Conservation (phyloP, 2,888 invertebrate genomes). For the Clostera curtula region DNA sequence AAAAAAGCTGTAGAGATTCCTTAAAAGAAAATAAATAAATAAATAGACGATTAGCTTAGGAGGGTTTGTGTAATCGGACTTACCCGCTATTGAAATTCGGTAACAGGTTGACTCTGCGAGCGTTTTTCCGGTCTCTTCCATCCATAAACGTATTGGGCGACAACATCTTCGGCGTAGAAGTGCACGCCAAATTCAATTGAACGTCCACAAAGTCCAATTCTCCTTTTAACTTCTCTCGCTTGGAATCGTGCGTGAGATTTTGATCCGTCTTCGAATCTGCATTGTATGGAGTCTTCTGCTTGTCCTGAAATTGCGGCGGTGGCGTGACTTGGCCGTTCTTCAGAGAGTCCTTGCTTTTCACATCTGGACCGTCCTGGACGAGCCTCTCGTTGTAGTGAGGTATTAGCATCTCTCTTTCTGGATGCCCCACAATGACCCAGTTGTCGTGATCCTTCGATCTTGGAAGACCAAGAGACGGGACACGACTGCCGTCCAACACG, state of each 20-base stretch:
- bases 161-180: conserved; percentile 68
- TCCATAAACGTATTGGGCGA: conserved; percentile 58
- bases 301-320: conserved; percentile 66
- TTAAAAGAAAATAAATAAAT: too few relatives aligned
- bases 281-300: conserved; percentile 47
- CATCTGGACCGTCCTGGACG: conserved; percentile 38
- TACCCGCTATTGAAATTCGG: conserved; percentile 63
- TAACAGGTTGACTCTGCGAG: conserved; percentile 49
- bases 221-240: conserved; percentile 66
- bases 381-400: conserved; percentile 62
- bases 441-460: conserved; percentile 51
- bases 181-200: conserved; percentile 61
- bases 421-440: conserved; percentile 63
- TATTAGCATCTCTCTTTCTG: conserved; percentile 56
- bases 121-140: conserved; percentile 40
- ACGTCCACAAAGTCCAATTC: conserved; percentile 54
- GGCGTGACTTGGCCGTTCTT: conserved; percentile 55
- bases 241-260: conserved; percentile 56
- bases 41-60: too few relatives aligned
- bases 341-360: conserved; percentile 34
- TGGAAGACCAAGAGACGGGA: conserved; percentile 61
- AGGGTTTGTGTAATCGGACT: conserved; percentile 22
- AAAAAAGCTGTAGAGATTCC: too few relatives aligned
- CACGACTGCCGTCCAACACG: conserved; percentile 51
- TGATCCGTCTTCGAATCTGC: conserved; percentile 46